Evolutionary conservation across 2,888 invertebrate species (phyloP), one percentile per base, ranked within the genome.

Genomic region (Incurvaria masculella): DNA sequence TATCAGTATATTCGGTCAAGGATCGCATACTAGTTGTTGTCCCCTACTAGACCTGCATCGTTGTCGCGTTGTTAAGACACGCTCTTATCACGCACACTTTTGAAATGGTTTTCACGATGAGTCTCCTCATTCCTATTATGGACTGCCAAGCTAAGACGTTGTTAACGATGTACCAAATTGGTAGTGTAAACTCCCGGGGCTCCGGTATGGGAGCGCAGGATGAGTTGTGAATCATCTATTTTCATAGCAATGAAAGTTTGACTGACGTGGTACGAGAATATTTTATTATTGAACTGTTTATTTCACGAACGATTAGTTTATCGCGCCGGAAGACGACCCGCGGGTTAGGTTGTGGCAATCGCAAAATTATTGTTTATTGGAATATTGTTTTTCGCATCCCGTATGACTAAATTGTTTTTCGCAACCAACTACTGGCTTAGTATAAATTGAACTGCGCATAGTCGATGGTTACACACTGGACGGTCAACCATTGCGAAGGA

Each of bases 71-170:
- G n/a, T n/a, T n/a, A n/a, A n/a, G n/a, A n/a, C n/a, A n/a, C n/a
- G n/a, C n/a, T n/a, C n/a, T n/a, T n/a, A n/a, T n/a, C n/a, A 46
- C 41, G 41, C 41, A 41, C 40, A 46, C 23, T 46, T 46, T 46
- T 46, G 23, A 14, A 5, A 21, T 41, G 45, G 46, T 46, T 40
- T 46, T 46, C 17, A 21, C 46, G 40, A 39, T 40, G 46, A 41
- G 41, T 27, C 27, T 19, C 44, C 44, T 27, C 27, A 44, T 44
- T 44, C 18, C 44, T 44, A 44, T 44, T 44, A 44, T 44, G 27
- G 44, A 44, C 27, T 44, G 44, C 44, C 44, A 21, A 44, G 44
- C 44, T 44, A 44, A 44, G 44, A 44, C 44, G 27, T 44, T 23
- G 27, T 44, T 44, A 44, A 44, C 27, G 44, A 44, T 44, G 44